These are phyloP conservation scores for Aphelenchoides fujianensis DNA, from an alignment of 1,140 invertebrate species.

Conservation along the genomic window DNA sequence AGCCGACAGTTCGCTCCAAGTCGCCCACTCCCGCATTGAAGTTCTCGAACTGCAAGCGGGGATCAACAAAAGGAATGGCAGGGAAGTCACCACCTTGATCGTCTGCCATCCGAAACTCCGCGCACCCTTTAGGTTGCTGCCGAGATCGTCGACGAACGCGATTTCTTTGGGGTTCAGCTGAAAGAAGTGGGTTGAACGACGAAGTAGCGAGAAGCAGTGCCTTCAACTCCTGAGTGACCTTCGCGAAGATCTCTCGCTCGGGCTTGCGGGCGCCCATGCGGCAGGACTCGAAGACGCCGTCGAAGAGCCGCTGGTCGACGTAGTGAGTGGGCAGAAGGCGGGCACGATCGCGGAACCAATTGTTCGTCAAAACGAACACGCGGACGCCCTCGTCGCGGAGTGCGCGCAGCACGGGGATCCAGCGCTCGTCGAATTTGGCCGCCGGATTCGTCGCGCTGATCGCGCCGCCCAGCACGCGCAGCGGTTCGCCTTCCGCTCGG, in stretches of 20 bases:
- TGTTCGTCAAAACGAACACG: slow-evolving; percentile 65
- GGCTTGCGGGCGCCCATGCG: slow-evolving; percentile 63
- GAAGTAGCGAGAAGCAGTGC: slow-evolving; percentile 16
- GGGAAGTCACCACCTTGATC: slow-evolving; percentile 63
- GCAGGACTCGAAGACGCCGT: slow-evolving; percentile 64
- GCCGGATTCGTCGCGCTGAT: slow-evolving; percentile 19
- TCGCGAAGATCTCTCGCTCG: slow-evolving; percentile 61
- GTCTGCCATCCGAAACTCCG: slow-evolving; percentile 63
- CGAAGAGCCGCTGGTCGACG: slow-evolving; percentile 56
- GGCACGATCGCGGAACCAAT: slow-evolving; percentile 61
- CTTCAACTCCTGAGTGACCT: slow-evolving; percentile 55
- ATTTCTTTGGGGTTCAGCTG: slow-evolving; percentile 60
- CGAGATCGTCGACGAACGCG: slow-evolving; percentile 65
- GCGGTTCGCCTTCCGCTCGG: not conserved
- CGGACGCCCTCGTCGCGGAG: slow-evolving; percentile 63
- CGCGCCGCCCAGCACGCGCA: not conserved
- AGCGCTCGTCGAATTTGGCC: slow-evolving; percentile 53
- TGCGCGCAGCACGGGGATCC: slow-evolving; percentile 62
- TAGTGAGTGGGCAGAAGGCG: slow-evolving; percentile 48
- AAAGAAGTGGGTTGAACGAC: slow-evolving; percentile 11
- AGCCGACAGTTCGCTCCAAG: slow-evolving; percentile 59
- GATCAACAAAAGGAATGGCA: not conserved
- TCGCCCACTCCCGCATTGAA: slow-evolving; percentile 59
- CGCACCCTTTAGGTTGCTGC: slow-evolving; percentile 63
- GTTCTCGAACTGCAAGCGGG: slow-evolving; percentile 41